These are phyloP conservation scores for Ecliptopera silaceata DNA, from an alignment of 2,888 invertebrate genomes.

Conservation along the genomic window DNA sequence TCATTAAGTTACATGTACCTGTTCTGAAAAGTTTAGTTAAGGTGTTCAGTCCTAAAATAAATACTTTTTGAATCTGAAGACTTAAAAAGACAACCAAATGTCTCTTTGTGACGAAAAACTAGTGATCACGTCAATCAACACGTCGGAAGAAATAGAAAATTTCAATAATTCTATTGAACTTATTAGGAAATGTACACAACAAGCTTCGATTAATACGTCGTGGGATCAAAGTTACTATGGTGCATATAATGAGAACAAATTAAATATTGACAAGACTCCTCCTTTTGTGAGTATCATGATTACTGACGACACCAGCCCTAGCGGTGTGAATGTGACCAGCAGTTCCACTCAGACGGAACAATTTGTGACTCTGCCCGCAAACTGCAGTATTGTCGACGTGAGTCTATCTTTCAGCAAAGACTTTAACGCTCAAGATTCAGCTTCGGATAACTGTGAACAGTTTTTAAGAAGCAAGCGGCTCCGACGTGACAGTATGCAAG, in stretches of 20 bases:
- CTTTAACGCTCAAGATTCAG: conserved; percentile 51
- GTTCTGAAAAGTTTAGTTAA: no score
- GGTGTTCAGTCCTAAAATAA: neutral
- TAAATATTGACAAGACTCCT: conserved; percentile 54
- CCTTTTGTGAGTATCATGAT: conserved; percentile 63
- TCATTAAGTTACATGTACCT: no score
- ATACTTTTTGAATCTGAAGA: conserved; percentile 5
- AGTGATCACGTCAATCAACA: conserved; percentile 42
- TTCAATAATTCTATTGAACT: conserved; percentile 61
- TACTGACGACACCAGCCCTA: conserved; percentile 51
- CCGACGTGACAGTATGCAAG: conserved; percentile 55
- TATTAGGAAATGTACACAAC: conserved; percentile 59
- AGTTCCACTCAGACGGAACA: conserved; percentile 65
- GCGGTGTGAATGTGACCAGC: conserved; percentile 42
- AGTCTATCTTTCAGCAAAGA: conserved; percentile 63
- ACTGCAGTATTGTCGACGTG: conserved; percentile 53
- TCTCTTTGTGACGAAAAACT: conserved; percentile 37
- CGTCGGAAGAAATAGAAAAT: conserved; percentile 42
- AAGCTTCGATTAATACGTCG: conserved; percentile 57
- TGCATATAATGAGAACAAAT: conserved; percentile 47
- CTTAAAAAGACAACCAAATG: conserved; percentile 36
- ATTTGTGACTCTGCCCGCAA: conserved; percentile 43
- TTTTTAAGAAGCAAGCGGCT: conserved; percentile 56
- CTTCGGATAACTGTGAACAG: conserved; percentile 55
- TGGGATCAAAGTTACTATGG: conserved; percentile 60